Conservation (phyloP, 2,888 invertebrate species). For the Amblyjoppa proteus region DNA sequence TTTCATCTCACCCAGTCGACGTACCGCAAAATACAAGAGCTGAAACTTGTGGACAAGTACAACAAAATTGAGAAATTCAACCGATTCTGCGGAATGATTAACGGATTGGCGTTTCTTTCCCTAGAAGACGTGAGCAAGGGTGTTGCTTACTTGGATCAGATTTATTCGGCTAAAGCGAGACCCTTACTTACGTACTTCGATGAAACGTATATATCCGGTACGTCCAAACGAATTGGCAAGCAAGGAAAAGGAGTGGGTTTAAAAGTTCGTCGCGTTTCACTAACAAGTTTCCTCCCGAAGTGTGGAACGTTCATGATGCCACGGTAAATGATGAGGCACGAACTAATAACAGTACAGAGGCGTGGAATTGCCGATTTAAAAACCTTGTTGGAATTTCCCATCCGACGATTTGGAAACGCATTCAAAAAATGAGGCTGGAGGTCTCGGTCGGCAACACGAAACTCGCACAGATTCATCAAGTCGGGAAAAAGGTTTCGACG, state of each 20-base stretch:
- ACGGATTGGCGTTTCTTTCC: slow-evolving; percentile 25
- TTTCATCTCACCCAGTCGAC: slow-evolving; percentile 24
- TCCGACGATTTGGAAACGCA: slow-evolving; percentile 27
- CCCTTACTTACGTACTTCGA: slow-evolving; percentile 4
- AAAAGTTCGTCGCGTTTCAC: slow-evolving; percentile 10
- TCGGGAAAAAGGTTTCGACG: neutral
- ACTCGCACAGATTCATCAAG: slow-evolving; percentile 14
- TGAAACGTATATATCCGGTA: slow-evolving; percentile 5
- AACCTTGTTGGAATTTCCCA: slow-evolving; percentile 11
- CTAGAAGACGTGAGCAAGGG: neutral
- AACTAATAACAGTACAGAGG: slow-evolving; percentile 42
- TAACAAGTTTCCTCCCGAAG: neutral
- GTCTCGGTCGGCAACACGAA: slow-evolving; percentile 25
- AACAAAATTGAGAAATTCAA: slow-evolving; percentile 7
- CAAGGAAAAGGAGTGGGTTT: neutral
- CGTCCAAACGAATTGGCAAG: neutral
- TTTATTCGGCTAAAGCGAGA: neutral
- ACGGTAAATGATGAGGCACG: neutral
- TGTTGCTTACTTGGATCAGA: neutral
- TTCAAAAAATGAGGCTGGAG: slow-evolving; percentile 29
- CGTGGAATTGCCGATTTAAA: slow-evolving; percentile 32
- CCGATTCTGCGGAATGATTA: slow-evolving; percentile 21
- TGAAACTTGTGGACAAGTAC: neutral
- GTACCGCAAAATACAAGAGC: slow-evolving; percentile 13
- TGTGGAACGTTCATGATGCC: slow-evolving; percentile 40